phyloP scores from a whole-genome alignment of 2,797 vertebrate species.

The Paramormyrops hopkinsi region DNA sequence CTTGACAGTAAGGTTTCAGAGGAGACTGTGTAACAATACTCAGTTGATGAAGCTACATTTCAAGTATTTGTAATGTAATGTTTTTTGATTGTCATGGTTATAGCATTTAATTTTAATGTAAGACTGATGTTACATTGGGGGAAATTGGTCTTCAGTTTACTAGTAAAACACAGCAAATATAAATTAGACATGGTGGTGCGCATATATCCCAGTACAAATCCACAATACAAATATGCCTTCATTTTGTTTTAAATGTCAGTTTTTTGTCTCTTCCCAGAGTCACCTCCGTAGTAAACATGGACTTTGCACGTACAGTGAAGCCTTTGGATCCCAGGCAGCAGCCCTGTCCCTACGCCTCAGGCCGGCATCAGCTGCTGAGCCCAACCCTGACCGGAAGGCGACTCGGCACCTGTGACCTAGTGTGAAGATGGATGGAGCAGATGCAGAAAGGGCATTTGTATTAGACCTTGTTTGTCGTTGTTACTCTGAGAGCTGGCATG shows the following conservation, averaged over 20 bases:
- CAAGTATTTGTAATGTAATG: not conserved
- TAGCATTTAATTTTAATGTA: not conserved
- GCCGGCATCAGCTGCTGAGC: conserved; percentile 14
- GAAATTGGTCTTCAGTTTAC: not conserved
- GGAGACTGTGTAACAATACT: not conserved
- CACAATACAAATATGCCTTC: not conserved
- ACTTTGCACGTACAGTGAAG: not conserved
- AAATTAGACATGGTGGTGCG: not conserved
- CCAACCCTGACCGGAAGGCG: conserved; percentile 21
- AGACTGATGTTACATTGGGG: not conserved
- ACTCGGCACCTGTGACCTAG: conserved; percentile 13
- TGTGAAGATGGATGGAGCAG: conserved; percentile 24
- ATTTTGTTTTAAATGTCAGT: not conserved
- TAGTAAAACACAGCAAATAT: not conserved
- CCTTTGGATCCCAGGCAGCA: not conserved
- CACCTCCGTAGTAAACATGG: not conserved
- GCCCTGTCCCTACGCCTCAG: not conserved
- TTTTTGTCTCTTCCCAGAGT: not conserved
- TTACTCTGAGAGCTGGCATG: not conserved
- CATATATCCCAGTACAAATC: not conserved
- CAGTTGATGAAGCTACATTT: not conserved
- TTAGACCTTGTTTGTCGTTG: not conserved
- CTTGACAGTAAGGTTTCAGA: not conserved
- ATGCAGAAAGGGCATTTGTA: not conserved
- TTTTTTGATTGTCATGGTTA: not conserved